Base-by-base conservation (phyloP, 2,888 invertebrate genomes). In the Dinocampus coccinellae region DNA sequence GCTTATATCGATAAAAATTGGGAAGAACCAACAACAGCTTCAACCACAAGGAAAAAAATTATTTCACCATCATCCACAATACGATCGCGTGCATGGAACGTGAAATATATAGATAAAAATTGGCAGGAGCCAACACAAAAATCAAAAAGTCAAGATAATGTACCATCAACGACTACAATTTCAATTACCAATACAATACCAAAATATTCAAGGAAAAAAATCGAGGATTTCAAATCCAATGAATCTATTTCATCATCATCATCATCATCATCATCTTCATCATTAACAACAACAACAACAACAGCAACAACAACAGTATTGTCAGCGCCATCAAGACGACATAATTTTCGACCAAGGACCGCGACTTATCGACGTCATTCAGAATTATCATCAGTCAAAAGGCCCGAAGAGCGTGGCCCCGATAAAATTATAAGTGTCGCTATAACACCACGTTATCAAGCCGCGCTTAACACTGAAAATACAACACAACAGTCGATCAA, bases 331-430 rank as follows among this genome's bases (percentile, higher is more conserved):
- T 47, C 76, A 7, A 78, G 70, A 53, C 79, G 78, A 60, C 42
- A 76, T 0, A 84, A 86, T 36, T 82, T 79, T 47, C 79, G 85
- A 24, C 84, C 86, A 2, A 80, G 86, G 68, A 86, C 86, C 1
- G 81, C 85, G 24, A 86, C 86, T 33, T 86, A 86, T 67, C 79
- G 86, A 42, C 79, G 86, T 16, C 85, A 86, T 58, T 85, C 84
- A 6, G 85, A 84, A 64, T 47, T 78, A 10, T 81, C 83, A 0
- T 63, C 69, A 6, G 73, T 75, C 7, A 13, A 4, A 6, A 57
- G 36, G 11, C 13, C 57, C 11, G 42, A 34, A 42, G 13, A 22
- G 22, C 60, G 20, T 34, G 42, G 34, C 20, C 20, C 6, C 11
- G 11, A 62, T 13, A n/a, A 47, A 29, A 1, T 36, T 2, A 20